Conservation (phyloP, 1,140 invertebrate genomes). For the Solen grandis region DNA sequence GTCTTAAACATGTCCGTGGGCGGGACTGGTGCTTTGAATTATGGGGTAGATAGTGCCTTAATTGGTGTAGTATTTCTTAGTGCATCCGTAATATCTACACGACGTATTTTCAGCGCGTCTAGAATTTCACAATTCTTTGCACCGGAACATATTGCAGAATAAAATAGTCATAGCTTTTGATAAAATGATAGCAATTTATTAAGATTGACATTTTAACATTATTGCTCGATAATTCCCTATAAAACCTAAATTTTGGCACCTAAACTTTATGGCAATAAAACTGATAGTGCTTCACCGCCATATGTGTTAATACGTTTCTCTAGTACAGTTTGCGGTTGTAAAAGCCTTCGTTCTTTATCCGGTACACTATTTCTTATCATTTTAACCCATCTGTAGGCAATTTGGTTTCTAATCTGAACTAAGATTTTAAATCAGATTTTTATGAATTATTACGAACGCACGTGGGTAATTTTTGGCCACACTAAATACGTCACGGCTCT, state of each 20-base stretch:
- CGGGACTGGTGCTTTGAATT: too few relatives aligned
- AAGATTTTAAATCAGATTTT: background rate
- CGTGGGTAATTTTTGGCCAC: too few relatives aligned
- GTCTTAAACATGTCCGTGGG: too few relatives aligned
- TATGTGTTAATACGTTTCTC: too few relatives aligned
- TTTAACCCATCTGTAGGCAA: conserved; percentile 40
- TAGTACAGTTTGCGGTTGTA: too few relatives aligned
- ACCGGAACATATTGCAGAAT: conserved; percentile 30
- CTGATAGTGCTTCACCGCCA: too few relatives aligned
- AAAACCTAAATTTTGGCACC: conserved; percentile 50
- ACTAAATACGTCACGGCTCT: too few relatives aligned
- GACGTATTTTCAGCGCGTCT: conserved; percentile 38
- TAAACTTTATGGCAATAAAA: conserved; percentile 42
- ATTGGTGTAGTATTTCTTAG: conserved; percentile 44
- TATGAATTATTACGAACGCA: background rate
- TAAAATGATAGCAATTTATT: conserved; percentile 41
- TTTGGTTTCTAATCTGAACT: conserved; percentile 28
- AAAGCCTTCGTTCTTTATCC: too few relatives aligned
- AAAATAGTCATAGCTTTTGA: conserved; percentile 47
- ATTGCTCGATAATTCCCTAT: conserved; percentile 51
- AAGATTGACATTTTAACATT: conserved; percentile 54
- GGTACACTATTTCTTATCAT: conserved; percentile 31
- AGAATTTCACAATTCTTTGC: conserved; percentile 48
- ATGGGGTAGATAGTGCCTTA: too few relatives aligned
- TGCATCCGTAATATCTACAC: conserved; percentile 49